phyloP scores from a whole-genome alignment of 2,888 invertebrate genomes.

The Nephrotoma appendiculata region DNA sequence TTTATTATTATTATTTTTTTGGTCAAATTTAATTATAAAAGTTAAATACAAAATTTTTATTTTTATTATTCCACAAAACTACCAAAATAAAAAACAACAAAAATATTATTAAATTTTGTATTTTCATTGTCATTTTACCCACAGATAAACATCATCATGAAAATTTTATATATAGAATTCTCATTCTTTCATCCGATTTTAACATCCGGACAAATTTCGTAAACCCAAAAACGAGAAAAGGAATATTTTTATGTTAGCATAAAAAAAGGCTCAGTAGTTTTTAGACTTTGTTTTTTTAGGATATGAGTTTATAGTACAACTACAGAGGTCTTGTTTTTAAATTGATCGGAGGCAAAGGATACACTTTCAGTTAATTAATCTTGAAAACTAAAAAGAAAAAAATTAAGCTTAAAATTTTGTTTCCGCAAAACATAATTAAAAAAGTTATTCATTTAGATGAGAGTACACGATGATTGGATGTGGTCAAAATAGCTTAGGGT shows the following conservation, averaged over 20 bases:
- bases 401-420: neutral
- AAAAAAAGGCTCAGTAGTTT: neutral
- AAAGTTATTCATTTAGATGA: neutral
- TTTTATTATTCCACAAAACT: neutral
- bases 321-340: neutral
- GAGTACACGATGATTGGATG: neutral
- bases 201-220: neutral
- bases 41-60: neutral
- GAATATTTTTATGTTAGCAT: neutral
- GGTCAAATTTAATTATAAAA: neutral
- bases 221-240: neutral
- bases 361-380: neutral
- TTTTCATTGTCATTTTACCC: neutral
- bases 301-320: neutral
- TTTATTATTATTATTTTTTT: neutral
- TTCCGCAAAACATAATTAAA: neutral
- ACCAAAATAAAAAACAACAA: neutral
- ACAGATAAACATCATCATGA: neutral
- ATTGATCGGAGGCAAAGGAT: neutral
- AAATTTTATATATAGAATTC: neutral
- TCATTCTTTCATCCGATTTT: neutral
- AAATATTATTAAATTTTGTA: neutral
- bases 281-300: neutral
- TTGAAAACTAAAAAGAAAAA: neutral
- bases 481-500: neutral